A percentile compares a stretch with the other conserved stretches of the same genome.
phyloP scores from a whole-genome alignment of 2,888 invertebrate species.

The Scrobipalpa costella region DNA sequence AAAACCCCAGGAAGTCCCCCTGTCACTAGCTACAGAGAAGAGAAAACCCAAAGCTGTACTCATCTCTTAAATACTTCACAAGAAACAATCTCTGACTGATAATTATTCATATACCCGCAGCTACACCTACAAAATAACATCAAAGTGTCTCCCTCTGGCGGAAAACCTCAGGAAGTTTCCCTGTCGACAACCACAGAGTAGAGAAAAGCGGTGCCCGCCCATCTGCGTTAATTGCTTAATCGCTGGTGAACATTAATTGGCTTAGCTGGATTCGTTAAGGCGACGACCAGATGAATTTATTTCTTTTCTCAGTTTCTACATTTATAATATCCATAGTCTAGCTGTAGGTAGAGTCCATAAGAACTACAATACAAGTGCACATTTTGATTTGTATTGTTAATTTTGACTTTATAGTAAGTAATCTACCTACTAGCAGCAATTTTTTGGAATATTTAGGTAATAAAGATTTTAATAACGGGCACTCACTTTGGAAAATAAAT shows the following conservation, averaged over 20 bases:
- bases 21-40: background rate
- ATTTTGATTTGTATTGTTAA: too few relatives aligned
- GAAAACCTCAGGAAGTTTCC: constrained; percentile 48
- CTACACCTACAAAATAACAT: background rate
- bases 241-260: constrained; percentile 72
- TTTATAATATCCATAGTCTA: too few relatives aligned
- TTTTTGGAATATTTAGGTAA: too few relatives aligned
- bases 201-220: constrained; percentile 66
- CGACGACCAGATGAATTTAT: background rate
- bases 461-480: too few relatives aligned
- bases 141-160: constrained; percentile 25
- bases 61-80: too few relatives aligned
- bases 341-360: too few relatives aligned
- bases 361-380: background rate
- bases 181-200: background rate
- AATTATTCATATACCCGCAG: constrained; percentile 1
- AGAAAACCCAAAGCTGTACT: constrained; percentile 37
- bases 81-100: background rate
- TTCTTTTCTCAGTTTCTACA: too few relatives aligned
- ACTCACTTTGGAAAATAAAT: too few relatives aligned
- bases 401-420: too few relatives aligned
- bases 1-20: constrained; percentile 48
- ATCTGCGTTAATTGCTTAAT: constrained; percentile 79
- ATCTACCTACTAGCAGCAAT: too few relatives aligned
- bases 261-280: constrained; percentile 31